Conservation (phyloP, 2,888 invertebrate species). For the Watsonalla binaria region DNA sequence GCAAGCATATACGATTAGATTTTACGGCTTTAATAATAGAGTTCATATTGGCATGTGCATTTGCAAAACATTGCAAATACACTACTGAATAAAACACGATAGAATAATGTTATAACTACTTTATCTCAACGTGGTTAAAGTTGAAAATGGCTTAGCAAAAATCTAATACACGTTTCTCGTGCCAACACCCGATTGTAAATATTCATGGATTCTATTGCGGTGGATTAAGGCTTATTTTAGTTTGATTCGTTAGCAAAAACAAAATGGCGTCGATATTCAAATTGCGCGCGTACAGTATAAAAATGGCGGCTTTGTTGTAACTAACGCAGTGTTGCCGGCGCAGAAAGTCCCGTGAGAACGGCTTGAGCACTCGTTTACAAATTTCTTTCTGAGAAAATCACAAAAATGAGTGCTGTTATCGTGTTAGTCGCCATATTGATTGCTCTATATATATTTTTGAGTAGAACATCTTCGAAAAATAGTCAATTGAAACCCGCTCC, state of each 20-base stretch:
- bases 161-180: too few relatives aligned
- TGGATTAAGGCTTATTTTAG: not conserved
- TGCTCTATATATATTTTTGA: conserved; percentile 51
- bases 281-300: conserved; percentile 33
- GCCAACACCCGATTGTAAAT: too few relatives aligned
- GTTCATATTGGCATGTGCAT: too few relatives aligned
- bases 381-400: conserved; percentile 50
- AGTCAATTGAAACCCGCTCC: conserved; percentile 71
- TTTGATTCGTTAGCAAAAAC: not conserved
- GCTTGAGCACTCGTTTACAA: conserved; percentile 55
- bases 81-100: too few relatives aligned
- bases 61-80: too few relatives aligned
- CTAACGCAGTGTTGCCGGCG: conserved; percentile 37
- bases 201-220: too few relatives aligned
- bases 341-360: conserved; percentile 44
- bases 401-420: conserved; percentile 67
- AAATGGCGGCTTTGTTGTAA: conserved; percentile 17
- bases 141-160: not conserved
- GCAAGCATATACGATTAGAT: too few relatives aligned
- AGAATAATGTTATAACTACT: not conserved
- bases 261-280: conserved; percentile 26
- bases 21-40: too few relatives aligned
- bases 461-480: conserved; percentile 9
- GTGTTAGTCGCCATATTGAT: conserved; percentile 40
- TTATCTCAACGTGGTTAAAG: not conserved